phyloP scores from a whole-genome alignment of 1,140 invertebrate species.

The Brachionus asplanchnoidis region DNA sequence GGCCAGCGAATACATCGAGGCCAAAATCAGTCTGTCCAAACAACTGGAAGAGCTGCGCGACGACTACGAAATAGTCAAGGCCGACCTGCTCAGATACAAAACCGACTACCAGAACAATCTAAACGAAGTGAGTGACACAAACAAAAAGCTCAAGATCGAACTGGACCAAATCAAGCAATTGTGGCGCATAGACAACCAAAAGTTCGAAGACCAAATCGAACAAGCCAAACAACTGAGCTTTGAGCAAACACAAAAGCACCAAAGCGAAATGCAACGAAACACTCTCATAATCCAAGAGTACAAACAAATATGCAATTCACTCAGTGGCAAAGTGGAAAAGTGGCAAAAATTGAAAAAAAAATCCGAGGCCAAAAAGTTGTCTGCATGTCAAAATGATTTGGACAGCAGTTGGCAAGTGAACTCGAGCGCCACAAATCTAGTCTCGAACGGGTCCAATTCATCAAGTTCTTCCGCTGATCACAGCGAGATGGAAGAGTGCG shows the following conservation, averaged over 20 bases:
- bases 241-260: neutral
- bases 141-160: slow-evolving; percentile 33
- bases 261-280: neutral
- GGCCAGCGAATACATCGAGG: slow-evolving; percentile 63
- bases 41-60: slow-evolving; percentile 60
- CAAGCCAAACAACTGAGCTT: neutral
- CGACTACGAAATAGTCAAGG: slow-evolving; percentile 16
- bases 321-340: slow-evolving; percentile 23
- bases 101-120: slow-evolving; percentile 31
- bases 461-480: neutral
- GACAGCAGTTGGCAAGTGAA: neutral
- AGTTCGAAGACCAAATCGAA: slow-evolving; percentile 4
- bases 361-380: neutral
- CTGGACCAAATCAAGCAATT: slow-evolving; percentile 26
- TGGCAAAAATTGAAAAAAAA: slow-evolving; percentile 17
- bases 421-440: neutral
- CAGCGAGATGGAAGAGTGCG: neutral
- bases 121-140: slow-evolving; percentile 20
- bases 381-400: neutral
- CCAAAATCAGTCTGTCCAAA: slow-evolving; percentile 61
- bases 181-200: slow-evolving; percentile 18
- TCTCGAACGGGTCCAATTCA: neutral
- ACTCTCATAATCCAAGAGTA: slow-evolving; percentile 5
- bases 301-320: slow-evolving; percentile 35
- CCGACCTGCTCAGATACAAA: slow-evolving; percentile 15